Evolutionary conservation across 1,140 invertebrate genomes (phyloP), one percentile per base, ranked within the genome.

Genomic region (Drusus annulatus): DNA sequence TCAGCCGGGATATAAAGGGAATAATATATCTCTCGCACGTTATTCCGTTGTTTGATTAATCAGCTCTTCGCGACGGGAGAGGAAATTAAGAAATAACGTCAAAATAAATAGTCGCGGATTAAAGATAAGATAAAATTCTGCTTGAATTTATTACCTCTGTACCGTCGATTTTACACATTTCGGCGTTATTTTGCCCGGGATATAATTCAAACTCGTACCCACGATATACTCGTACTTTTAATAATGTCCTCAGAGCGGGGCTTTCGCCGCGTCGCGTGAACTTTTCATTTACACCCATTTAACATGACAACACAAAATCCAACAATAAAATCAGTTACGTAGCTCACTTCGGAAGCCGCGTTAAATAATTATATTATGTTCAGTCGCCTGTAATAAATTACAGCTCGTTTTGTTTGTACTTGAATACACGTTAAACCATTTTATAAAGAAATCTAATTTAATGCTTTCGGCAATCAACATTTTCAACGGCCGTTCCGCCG

Each of bases 41-140:
- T 69, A 50, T 69, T 69, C 36, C 13, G 65, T 36, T 50, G 65
- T 69, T 69, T 69, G 65, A 69, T 69, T 69, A 69, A 69, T 51
- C 65, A 69, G 17, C n/a, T 17, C 65, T 69, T 50, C 65, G 65
- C 45, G 65, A 69, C 65, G 65, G 31, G 36, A 69, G 36, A 69
- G 65, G 65, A 69, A 69, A 69, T 69, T 69, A 69, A 69, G 65
- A 69, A 69, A 23, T 69, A 50, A 69, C 36, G 65, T 69, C 65
- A 69, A 69, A 69, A 69, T 69, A 69, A 69, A 69, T 69, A 45
- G 28, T 50, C 65, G 31, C 31, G 31, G 65, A 69, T 69, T 50
- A 69, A 7, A 45, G 65, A 69, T 69, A 50, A 69, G 65, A 69
- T 69, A 17, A 69, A 69, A 69, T 45, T 45, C 17, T 19, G 65